Percentiles rank a stretch among this genome's conserved stretches.
Evolutionary conservation across 2,797 vertebrate genomes (phyloP).

Genomic region (Enteromius radiatus): DNA sequence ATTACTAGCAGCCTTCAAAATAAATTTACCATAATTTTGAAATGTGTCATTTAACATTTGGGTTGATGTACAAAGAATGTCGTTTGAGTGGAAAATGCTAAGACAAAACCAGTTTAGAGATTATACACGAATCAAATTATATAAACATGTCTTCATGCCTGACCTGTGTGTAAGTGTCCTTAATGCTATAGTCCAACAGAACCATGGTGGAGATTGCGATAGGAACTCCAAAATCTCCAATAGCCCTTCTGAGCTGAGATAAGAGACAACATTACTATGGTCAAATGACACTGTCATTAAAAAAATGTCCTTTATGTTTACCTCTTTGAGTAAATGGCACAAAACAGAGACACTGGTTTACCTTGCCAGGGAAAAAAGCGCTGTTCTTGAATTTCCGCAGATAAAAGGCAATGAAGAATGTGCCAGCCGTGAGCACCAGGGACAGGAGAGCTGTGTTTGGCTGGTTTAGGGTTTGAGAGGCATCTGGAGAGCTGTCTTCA

Average conservation of each 20-base stretch:
- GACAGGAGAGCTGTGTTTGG: constrained; percentile 96
- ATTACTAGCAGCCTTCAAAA: background rate
- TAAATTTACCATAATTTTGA: background rate
- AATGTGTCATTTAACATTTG: background rate
- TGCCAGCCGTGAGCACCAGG: constrained; percentile 92
- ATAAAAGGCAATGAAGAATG: constrained; percentile 97
- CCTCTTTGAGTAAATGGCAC: background rate
- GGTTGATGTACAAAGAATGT: background rate
- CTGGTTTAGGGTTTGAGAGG: constrained; percentile 68
- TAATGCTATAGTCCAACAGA: constrained; percentile 87
- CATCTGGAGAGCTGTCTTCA: background rate
- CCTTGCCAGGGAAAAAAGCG: constrained; percentile 93
- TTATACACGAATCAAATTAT: background rate
- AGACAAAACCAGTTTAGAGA: background rate
- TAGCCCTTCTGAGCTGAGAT: constrained; percentile 88
- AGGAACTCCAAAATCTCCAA: constrained; percentile 97
- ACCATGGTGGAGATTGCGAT: constrained; percentile 98
- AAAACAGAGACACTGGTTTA: constrained; percentile 64
- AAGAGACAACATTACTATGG: background rate
- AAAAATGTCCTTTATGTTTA: background rate
- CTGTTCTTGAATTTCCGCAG: constrained; percentile 99
- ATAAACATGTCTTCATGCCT: constrained; percentile 25
- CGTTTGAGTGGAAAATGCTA: background rate
- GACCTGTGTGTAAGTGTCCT: constrained; percentile 94
- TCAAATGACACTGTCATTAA: background rate